These are phyloP conservation scores for Adineta ricciae DNA, from an alignment of 2,888 invertebrate species.

Conservation along the genomic window DNA sequence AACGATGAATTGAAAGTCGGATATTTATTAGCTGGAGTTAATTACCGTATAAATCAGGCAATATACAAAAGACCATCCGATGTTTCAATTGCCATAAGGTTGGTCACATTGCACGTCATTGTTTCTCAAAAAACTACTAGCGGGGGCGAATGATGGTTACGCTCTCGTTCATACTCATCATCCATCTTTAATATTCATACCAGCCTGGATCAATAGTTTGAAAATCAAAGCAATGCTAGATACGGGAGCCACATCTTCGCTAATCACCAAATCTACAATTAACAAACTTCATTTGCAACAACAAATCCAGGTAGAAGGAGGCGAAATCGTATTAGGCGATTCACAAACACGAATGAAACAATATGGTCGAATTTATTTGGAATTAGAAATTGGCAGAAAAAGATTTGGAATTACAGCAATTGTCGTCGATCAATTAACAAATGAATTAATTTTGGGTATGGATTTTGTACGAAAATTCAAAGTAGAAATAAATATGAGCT, in stretches of 20 bases:
- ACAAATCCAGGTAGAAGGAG: background rate
- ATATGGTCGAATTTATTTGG: background rate
- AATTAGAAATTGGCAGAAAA: background rate
- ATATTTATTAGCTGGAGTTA: background rate
- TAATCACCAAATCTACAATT: background rate
- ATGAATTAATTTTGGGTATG: background rate
- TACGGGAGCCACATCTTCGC: background rate
- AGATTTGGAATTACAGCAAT: background rate
- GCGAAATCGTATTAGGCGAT: background rate
- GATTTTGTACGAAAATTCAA: background rate
- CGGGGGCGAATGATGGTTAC: background rate
- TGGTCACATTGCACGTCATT: background rate
- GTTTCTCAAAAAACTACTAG: background rate
- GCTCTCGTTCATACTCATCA: background rate
- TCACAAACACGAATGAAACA: background rate
- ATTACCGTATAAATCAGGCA: background rate
- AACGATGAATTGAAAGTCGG: background rate
- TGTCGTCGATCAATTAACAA: background rate
- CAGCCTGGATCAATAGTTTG: background rate
- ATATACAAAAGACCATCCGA: background rate
- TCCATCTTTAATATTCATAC: background rate
- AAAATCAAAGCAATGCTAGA: background rate
- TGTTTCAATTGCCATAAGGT: background rate
- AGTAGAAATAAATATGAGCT: background rate
- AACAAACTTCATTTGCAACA: background rate